phyloP scores from a whole-genome alignment of 2,797 vertebrate species.

The Dryobates pubescens region DNA sequence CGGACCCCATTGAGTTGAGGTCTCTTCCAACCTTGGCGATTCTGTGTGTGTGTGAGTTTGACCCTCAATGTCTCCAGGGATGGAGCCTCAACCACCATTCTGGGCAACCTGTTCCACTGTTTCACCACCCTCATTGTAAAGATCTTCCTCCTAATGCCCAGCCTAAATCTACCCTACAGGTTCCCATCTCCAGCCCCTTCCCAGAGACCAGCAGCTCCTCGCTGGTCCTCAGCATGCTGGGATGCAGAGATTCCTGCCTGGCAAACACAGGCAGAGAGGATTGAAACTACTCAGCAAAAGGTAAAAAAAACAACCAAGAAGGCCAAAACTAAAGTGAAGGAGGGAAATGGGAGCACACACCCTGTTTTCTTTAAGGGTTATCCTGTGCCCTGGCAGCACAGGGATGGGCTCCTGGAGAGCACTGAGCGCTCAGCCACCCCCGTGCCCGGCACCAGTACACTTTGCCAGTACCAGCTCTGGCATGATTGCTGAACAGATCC shows the following conservation, averaged over 20 bases:
- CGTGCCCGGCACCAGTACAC: fast-evolving
- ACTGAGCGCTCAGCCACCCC: background rate
- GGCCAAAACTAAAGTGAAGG: background rate
- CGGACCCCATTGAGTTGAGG: too few relatives aligned
- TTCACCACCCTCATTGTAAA: too few relatives aligned
- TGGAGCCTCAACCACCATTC: too few relatives aligned
- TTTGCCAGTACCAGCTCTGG: background rate
- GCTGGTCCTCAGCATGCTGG: fast-evolving
- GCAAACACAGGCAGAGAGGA: background rate
- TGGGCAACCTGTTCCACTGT: too few relatives aligned
- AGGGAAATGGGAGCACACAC: background rate
- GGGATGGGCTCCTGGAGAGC: background rate
- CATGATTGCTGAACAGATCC: background rate
- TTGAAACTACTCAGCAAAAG: background rate
- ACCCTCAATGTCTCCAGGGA: too few relatives aligned
- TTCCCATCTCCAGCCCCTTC: background rate
- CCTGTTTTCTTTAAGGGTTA: background rate
- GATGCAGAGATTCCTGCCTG: background rate
- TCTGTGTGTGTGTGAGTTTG: too few relatives aligned
- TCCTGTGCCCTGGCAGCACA: background rate
- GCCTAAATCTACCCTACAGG: background rate
- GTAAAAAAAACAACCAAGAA: too few relatives aligned
- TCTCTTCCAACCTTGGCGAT: too few relatives aligned
- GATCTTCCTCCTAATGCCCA: too few relatives aligned
- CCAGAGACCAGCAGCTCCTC: background rate